phyloP scores from a whole-genome alignment of 2,888 invertebrate genomes.

The Microctonus hyperodae region DNA sequence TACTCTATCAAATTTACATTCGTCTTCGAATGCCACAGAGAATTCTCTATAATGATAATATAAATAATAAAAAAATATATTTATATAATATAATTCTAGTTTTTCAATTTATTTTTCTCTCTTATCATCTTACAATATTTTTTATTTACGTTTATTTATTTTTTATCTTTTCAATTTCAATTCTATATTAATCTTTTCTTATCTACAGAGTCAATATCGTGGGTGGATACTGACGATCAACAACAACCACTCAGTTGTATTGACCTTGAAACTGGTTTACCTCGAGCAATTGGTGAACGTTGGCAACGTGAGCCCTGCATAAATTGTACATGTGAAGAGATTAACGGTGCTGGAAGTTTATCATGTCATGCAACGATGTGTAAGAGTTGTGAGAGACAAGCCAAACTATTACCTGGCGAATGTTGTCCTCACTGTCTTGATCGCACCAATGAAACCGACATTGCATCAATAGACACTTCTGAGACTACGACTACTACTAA shows the following conservation, averaged over 20 bases:
- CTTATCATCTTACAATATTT: neutral
- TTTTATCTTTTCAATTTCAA: neutral
- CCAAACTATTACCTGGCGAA: slow-evolving; percentile 48
- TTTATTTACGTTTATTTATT: neutral
- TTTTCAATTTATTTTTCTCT: neutral
- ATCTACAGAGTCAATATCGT: slow-evolving; percentile 47
- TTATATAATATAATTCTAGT: too few species aligned
- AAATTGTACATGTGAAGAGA: slow-evolving; percentile 52
- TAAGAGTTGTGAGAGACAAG: slow-evolving; percentile 53
- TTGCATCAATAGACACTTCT: neutral
- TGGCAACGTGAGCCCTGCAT: slow-evolving; percentile 51
- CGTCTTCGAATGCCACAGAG: neutral
- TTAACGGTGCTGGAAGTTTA: slow-evolving; percentile 35
- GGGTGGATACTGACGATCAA: slow-evolving; percentile 41
- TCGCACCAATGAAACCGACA: slow-evolving; percentile 36
- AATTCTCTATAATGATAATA: neutral
- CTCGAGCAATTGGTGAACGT: slow-evolving; percentile 41
- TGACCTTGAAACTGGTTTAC: slow-evolving; percentile 42
- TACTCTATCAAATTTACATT: neutral
- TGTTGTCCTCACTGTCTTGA: slow-evolving; percentile 54
- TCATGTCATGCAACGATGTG: slow-evolving; percentile 56
- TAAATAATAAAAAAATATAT: neutral
- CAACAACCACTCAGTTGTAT: slow-evolving; percentile 41
- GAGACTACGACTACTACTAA: slow-evolving; percentile 9
- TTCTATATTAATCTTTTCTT: neutral